These are phyloP conservation scores for Lethrus apterus DNA, from an alignment of 1,140 invertebrate species.

Conservation along the genomic window DNA sequence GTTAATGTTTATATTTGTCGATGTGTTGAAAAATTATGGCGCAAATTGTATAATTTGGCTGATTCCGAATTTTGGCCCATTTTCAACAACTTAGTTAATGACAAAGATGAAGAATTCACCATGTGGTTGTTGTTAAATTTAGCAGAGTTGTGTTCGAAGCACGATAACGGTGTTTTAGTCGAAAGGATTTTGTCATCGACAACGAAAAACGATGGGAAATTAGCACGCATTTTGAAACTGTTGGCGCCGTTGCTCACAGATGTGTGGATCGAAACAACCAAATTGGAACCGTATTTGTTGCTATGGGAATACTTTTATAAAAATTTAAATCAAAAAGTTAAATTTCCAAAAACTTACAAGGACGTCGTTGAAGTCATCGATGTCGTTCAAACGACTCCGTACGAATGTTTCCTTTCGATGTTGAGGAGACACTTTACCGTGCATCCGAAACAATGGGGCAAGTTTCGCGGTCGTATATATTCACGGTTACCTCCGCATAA, in stretches of 20 bases:
- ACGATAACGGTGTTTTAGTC: conserved; percentile 17
- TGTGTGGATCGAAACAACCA: conserved; percentile 27
- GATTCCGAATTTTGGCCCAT: conserved; percentile 21
- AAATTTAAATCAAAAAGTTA: conserved; percentile 25
- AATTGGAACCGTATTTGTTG: conserved; percentile 28
- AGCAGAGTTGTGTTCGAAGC: neutral
- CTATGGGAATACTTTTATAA: conserved; percentile 36
- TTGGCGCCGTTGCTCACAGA: conserved; percentile 26
- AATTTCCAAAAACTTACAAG: conserved; percentile 8
- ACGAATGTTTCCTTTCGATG: conserved; percentile 30
- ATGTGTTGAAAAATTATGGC: conserved; percentile 15
- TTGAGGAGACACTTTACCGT: conserved; percentile 27
- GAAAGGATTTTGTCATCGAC: neutral
- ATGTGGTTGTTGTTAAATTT: neutral
- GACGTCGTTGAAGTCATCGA: conserved; percentile 23
- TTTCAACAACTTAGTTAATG: neutral
- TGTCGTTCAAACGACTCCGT: conserved; percentile 19
- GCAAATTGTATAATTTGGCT: conserved; percentile 10
- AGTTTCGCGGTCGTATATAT: conserved; percentile 36
- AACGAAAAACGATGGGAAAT: conserved; percentile 19
- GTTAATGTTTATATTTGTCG: too few species aligned
- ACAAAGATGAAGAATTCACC: neutral
- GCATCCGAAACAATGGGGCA: conserved; percentile 34
- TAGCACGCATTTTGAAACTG: conserved; percentile 22
- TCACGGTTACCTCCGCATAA: conserved; percentile 34